Evolutionary conservation across 2,113 vertebrate species (phyloP).

Genomic region (Misgurnus anguillicaudatus): DNA sequence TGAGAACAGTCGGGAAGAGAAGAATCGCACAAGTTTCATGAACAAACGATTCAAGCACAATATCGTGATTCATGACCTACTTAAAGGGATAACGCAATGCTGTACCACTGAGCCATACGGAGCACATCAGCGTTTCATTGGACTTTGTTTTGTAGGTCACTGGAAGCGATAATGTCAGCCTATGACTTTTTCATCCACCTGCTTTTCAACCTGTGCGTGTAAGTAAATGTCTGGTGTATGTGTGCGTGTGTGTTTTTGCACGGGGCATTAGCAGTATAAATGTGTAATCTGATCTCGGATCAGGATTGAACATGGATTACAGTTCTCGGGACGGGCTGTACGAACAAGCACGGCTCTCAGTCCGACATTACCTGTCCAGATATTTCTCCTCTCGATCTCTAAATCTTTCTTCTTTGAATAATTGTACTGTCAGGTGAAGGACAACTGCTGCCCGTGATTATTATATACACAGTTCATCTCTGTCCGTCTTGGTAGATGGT

Average conservation of each 20-base stretch:
- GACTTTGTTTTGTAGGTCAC: neutral
- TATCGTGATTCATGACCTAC: neutral
- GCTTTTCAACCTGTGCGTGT: neutral
- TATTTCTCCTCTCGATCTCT: neutral
- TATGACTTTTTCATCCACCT: conserved; percentile 27
- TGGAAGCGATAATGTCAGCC: conserved; percentile 35
- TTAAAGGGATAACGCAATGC: neutral
- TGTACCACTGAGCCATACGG: no score
- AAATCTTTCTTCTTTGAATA: conserved; percentile 36
- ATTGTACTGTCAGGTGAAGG: conserved; percentile 42
- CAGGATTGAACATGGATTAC: conserved; percentile 39
- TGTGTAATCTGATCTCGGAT: conserved; percentile 43
- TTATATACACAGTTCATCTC: conserved; percentile 14
- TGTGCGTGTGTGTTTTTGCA: conserved; percentile 10
- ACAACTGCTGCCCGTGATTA: conserved; percentile 25
- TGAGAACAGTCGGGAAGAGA: conserved; percentile 27
- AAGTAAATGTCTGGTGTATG: conserved; percentile 9
- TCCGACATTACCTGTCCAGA: neutral
- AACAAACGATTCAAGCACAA: conserved; percentile 10
- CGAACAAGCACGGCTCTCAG: conserved; percentile 24
- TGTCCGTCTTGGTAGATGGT: neutral
- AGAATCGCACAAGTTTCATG: conserved; percentile 10
- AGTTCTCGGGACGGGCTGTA: conserved; percentile 22
- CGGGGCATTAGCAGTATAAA: conserved; percentile 3
- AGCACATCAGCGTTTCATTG: no score